Base-by-base conservation (phyloP, 2,888 invertebrate species). In the Chloroclystis v-ata region DNA sequence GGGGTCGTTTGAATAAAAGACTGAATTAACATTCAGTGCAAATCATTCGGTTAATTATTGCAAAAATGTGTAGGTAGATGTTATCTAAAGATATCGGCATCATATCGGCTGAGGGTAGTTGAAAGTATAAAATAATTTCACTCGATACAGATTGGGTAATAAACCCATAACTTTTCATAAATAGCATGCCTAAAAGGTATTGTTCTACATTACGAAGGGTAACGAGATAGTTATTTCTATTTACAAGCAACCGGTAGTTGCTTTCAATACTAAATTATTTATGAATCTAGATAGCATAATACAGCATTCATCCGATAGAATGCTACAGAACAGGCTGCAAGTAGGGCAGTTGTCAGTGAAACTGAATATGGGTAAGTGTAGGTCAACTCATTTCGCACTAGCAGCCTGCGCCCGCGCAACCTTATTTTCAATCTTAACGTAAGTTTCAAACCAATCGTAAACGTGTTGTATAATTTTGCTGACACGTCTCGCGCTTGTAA, bases 281-380 rank as follows among this genome's bases (percentile, higher is more conserved):
- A 20, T 35, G 11, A 35, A 35, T 3, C 35, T 20, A 11, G 5
- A 9, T 44, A 35, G 20, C 35, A 35, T 16, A 24, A 12, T 13
- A 28, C 11, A 38, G 6, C 26, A 20, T 24, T 11, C 26, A 11
- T 30, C 37, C 37, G 26, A 30, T 20, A 41, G 45, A 38, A 49
- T 40, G 42, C 28, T 42, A 42, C 42, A 43, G 28, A 47, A 51
- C 37, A 42, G 37, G 43, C 33, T 48, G 28, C 24, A 51, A 53
- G 54, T 55, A 35, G 61, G 51, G 45, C 60, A 50, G 43, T 47
- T 40, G 51, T 39, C 32, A 52, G 58, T 61, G 60, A 59, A 63
- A 67, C 61, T 60, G 61, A 61, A 57, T 60, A 63, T 56, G 56
- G 65, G 53, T 50, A 57, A 59, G 63, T 65, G 70, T 70, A 69